A percentile compares a stretch with the other conserved stretches of the same genome.
These are phyloP conservation scores for Chymomyza costata DNA, from an alignment of 1,140 invertebrate species.

Conservation along the genomic window DNA sequence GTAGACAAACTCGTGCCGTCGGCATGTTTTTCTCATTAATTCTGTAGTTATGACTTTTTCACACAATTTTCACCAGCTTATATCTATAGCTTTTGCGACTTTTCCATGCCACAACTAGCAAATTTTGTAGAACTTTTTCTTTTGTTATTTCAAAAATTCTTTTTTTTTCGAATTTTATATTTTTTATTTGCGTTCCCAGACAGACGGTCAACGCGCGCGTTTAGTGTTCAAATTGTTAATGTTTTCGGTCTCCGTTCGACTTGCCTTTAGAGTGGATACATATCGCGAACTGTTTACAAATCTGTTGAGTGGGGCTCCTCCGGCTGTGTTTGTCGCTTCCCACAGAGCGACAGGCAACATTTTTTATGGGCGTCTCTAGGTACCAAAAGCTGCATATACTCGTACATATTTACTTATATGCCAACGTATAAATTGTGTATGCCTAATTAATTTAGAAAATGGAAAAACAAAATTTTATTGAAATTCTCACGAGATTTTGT, in stretches of 20 bases:
- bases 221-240: slow-evolving; percentile 56
- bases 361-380: background rate
- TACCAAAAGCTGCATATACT: slow-evolving; percentile 8
- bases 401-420: slow-evolving; percentile 16
- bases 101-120: no score
- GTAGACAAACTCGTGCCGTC: slow-evolving; percentile 53
- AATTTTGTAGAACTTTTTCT: background rate
- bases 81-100: no score
- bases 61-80: no score
- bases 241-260: slow-evolving; percentile 28
- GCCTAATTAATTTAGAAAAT: no score
- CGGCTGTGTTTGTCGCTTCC: slow-evolving; percentile 9
- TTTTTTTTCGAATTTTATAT: background rate
- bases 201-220: slow-evolving; percentile 37
- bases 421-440: slow-evolving; percentile 2
- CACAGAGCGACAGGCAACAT: background rate
- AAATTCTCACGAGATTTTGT: no score
- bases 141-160: background rate
- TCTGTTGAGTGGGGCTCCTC: slow-evolving; percentile 51
- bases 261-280: slow-evolving; percentile 26
- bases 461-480: no score
- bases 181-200: slow-evolving; percentile 17
- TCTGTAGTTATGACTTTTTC: background rate
- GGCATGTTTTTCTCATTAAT: slow-evolving; percentile 26
- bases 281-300: slow-evolving; percentile 64